Conservation (phyloP, 2,113 vertebrate species). For the Leiothrix lutea region DNA sequence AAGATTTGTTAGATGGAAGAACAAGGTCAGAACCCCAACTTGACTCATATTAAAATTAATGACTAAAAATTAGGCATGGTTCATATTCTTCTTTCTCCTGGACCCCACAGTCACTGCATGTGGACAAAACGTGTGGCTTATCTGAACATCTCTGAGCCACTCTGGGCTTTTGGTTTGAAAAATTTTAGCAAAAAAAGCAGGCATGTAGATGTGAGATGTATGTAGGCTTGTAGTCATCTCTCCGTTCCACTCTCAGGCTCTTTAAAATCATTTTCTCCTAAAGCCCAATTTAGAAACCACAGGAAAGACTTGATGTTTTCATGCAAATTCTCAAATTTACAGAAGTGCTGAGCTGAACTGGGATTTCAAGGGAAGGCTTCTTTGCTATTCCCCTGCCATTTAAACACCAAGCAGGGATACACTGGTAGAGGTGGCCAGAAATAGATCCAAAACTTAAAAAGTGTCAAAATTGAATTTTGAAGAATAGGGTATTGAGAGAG, state of each 20-base stretch:
- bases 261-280: background rate
- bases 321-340: slow-evolving; percentile 34
- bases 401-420: background rate
- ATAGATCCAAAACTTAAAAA: slow-evolving; percentile 3
- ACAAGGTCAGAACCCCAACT: accelerated
- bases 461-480: background rate
- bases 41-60: background rate
- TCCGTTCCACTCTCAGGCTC: background rate
- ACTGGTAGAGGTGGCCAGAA: background rate
- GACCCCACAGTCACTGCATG: background rate
- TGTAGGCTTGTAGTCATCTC: background rate
- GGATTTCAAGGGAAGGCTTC: background rate
- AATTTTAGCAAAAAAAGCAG: background rate
- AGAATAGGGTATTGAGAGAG: background rate
- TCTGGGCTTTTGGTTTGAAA: background rate
- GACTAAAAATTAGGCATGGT: background rate
- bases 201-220: background rate
- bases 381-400: slow-evolving; percentile 1
- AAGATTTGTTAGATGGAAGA: background rate
- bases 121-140: background rate
- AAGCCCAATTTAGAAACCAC: background rate
- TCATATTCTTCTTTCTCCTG: background rate
- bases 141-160: background rate
- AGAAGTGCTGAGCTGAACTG: slow-evolving; percentile 3
- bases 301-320: background rate